Evolutionary conservation across 1,140 invertebrate genomes (phyloP).

Genomic region (Scaptomyza hsui): DNA sequence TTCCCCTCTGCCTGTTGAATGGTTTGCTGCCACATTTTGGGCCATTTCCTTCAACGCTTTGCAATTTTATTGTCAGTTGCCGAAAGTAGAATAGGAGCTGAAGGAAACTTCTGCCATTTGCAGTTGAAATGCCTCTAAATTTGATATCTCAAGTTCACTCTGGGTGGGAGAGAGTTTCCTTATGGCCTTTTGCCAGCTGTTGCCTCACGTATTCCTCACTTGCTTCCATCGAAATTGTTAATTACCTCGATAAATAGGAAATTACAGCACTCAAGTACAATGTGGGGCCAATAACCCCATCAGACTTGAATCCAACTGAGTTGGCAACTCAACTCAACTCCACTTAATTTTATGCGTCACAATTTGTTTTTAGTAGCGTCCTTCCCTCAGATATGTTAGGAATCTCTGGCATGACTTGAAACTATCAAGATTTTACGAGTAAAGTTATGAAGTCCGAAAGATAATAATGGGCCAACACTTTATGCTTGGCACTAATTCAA

Average conservation of each 20-base stretch:
- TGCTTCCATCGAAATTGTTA: conserved; percentile 44
- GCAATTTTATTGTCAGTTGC: conserved; percentile 20
- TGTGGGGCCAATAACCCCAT: conserved; percentile 34
- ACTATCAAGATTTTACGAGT: conserved; percentile 65
- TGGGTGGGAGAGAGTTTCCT: neutral
- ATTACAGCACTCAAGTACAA: conserved; percentile 42
- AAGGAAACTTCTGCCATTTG: conserved; percentile 15
- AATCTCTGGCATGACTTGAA: conserved; percentile 8
- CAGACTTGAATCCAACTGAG: conserved; percentile 9
- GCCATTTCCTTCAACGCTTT: conserved; percentile 41
- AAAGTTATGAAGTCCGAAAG: conserved; percentile 82
- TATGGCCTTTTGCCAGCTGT: conserved; percentile 27
- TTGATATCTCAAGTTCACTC: conserved; percentile 28
- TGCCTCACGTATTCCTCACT: conserved; percentile 50
- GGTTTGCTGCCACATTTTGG: conserved; percentile 48
- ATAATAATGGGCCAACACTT: conserved; percentile 83
- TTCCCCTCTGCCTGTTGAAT: conserved; percentile 40
- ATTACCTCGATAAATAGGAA: conserved; percentile 72
- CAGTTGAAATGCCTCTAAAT: conserved; percentile 49
- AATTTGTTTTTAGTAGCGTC: conserved; percentile 40
- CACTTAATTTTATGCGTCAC: conserved; percentile 49
- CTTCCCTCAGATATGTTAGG: conserved; percentile 13
- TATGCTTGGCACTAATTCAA: conserved; percentile 77
- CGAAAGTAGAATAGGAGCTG: neutral
- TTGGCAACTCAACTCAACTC: conserved; percentile 4